Evolutionary conservation across 2,888 invertebrate species (phyloP).

Genomic region (Campoletis raptor): DNA sequence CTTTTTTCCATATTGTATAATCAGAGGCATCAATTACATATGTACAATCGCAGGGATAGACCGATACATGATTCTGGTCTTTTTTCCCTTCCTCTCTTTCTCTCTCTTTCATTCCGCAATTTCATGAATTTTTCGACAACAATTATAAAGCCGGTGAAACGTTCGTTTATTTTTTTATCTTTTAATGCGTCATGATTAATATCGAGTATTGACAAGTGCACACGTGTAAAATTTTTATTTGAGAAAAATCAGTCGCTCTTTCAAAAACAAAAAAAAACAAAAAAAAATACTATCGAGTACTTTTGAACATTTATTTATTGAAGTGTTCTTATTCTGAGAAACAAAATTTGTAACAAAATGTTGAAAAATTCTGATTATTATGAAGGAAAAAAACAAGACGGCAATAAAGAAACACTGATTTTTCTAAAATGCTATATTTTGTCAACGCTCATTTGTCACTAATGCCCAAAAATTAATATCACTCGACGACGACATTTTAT

Average conservation of each 20-base stretch:
- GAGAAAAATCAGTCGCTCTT: constrained; percentile 7
- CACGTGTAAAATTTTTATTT: neutral
- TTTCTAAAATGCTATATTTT: neutral
- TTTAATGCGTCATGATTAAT: constrained; percentile 29
- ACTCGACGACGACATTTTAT: constrained; percentile 1
- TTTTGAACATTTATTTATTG: neutral
- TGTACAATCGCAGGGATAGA: constrained; percentile 77
- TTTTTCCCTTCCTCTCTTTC: constrained; percentile 29
- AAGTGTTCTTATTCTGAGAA: neutral
- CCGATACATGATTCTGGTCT: constrained; percentile 65
- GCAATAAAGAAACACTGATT: neutral
- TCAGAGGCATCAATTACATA: constrained; percentile 79
- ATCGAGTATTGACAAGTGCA: constrained; percentile 4
- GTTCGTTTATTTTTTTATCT: constrained; percentile 18
- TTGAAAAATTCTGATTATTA: neutral
- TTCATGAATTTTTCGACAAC: constrained; percentile 48
- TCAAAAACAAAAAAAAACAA: neutral
- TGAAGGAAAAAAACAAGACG: neutral
- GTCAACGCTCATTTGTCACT: constrained; percentile 28
- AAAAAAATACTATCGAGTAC: neutral
- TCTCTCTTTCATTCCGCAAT: constrained; percentile 38
- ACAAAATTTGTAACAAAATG: neutral
- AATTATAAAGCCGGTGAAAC: constrained; percentile 49
- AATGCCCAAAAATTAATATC: constrained; percentile 58
- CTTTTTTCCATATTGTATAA: constrained; percentile 55